Base-by-base conservation (phyloP, 1,140 invertebrate genomes). In the Eumaeus atala region DNA sequence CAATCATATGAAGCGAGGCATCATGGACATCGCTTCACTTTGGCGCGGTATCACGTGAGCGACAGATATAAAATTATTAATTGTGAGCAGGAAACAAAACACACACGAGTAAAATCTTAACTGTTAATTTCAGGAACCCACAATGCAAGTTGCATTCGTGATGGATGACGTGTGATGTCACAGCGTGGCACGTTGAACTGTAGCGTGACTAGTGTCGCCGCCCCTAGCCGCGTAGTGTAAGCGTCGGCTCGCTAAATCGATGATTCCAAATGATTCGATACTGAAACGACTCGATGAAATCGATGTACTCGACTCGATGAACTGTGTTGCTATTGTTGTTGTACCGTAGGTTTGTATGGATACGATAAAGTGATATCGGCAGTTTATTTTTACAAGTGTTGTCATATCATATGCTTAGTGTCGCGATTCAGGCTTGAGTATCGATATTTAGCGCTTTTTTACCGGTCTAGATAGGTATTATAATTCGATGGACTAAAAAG, bases 141-240 rank as follows among this genome's bases (percentile, higher is more conserved):
- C 83, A 81, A 86, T 86, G 83, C 81, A 74, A 35, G 74, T 84
- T 65, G 83, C 83, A 84, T 84, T 86, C 59, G 83, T 86, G 83
- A 77, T 86, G 81, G 72, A 86, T 70, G 79, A 77, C 77, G 83
- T 86, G 51, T 86, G 77, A 86, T 72, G 72, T 81, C 71, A 68
- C 40, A 49, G 51, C 34, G 50, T 52, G 44, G 38, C 48, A 35
- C 55, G 37, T 40, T 18, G 51, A 49, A 28, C 21, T 42, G 56
- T 56, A 50, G 56, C 35, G 42, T 38, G 36, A 51, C 40, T 51
- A 34, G 37, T 49, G 34, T 16, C 42, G 36, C 54, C 35, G 58
- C 56, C 54, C 28, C 28, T 12, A 16, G 33, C 40, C 38, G 52
- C 47, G n/a, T 8, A 28, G 21, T 28, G 21, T 28, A 28, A 28